Conservation (phyloP, 1,140 invertebrate genomes). For the Halictus rubicundus region DNA sequence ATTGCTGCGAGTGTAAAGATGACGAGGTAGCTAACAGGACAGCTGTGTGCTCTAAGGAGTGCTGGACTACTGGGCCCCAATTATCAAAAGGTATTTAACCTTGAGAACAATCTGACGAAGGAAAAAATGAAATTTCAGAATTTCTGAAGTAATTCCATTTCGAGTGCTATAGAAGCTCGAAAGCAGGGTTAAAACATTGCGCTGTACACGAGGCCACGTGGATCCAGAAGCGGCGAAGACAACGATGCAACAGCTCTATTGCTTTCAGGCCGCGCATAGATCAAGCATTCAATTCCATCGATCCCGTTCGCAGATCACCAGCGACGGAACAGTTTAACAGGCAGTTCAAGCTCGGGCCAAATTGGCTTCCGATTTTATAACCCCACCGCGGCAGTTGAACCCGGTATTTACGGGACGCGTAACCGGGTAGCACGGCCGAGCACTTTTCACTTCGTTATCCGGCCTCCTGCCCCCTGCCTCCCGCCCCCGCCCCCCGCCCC, state of each 20-base stretch:
- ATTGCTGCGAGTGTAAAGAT: no score
- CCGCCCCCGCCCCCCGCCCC: no score
- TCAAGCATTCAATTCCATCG: not conserved
- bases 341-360: not conserved
- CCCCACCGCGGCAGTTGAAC: not conserved
- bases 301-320: slow-evolving; percentile 1
- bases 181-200: not conserved
- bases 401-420: slow-evolving; percentile 30
- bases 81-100: no score
- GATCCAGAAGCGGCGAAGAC: not conserved
- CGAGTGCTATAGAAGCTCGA: no score
- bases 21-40: no score
- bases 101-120: no score
- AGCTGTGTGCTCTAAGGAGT: no score
- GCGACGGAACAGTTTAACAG: not conserved
- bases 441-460: slow-evolving; percentile 29
- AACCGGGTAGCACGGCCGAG: not conserved
- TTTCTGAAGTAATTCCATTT: no score
- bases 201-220: not conserved
- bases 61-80: no score
- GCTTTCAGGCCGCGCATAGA: not conserved
- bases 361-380: slow-evolving; percentile 22
- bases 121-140: no score
- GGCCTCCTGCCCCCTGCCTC: not conserved
- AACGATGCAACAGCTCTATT: not conserved